These are phyloP conservation scores for Apoda limacodes DNA, from an alignment of 2,888 invertebrate species.

Conservation along the genomic window DNA sequence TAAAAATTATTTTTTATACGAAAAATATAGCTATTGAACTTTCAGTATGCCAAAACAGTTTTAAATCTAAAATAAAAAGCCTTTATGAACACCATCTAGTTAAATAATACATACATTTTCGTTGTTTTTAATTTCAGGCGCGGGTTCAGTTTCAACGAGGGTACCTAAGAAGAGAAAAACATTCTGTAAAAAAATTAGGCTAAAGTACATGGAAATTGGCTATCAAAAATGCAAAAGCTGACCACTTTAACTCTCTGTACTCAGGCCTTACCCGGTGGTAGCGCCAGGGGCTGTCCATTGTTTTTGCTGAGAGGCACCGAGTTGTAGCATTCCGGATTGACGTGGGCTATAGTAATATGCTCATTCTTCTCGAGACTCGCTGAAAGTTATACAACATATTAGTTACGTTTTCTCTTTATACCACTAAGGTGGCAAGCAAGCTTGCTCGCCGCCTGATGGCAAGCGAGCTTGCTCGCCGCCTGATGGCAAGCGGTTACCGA, in stretches of 20 bases:
- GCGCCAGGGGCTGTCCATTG: conserved; percentile 53
- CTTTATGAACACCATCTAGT: no score
- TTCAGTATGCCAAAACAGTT: no score
- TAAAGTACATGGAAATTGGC: no score
- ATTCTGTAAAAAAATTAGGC: not conserved
- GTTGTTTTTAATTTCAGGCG: conserved; percentile 44
- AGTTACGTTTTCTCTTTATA: not conserved
- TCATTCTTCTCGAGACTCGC: conserved; percentile 91
- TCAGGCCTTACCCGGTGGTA: conserved; percentile 44
- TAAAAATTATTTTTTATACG: no score
- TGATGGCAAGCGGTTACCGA: not conserved
- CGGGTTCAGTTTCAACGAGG: conserved; percentile 32
- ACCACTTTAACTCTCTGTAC: not conserved
- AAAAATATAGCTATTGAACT: no score
- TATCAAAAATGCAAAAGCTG: not conserved
- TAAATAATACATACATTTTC: conserved; percentile 39
- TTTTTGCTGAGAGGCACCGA: conserved; percentile 54
- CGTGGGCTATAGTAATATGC: conserved; percentile 92
- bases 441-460: not conserved
- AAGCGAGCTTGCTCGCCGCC: no score
- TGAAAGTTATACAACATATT: no score
- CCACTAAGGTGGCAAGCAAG: not conserved
- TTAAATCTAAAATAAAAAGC: no score
- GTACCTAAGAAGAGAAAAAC: conserved; percentile 28
- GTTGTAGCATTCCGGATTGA: conserved; percentile 90